These are phyloP conservation scores for Antigone vipio DNA, from an alignment of 2,113 vertebrate species.

Conservation along the genomic window DNA sequence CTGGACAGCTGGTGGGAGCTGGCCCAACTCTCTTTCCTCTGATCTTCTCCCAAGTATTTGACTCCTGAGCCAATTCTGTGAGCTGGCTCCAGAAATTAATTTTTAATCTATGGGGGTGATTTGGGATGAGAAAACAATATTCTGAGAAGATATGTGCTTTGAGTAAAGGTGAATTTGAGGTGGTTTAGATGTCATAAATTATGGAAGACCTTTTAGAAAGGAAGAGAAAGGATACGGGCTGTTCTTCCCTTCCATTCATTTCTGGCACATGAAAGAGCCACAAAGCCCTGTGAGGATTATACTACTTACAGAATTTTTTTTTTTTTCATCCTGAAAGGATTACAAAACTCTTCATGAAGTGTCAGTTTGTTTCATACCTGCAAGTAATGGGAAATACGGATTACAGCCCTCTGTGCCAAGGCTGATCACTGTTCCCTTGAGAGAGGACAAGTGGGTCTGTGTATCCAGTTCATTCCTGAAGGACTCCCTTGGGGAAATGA, in stretches of 20 bases:
- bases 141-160: background rate
- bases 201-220: background rate
- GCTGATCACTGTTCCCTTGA: background rate
- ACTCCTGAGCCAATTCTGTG: background rate
- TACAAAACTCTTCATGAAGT: background rate
- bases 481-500: background rate
- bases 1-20: conserved; percentile 7
- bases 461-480: background rate
- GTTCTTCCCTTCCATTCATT: background rate
- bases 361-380: background rate
- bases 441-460: background rate
- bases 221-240: background rate
- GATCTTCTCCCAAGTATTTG: conserved; percentile 2
- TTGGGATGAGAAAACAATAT: background rate
- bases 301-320: background rate
- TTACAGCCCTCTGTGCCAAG: background rate
- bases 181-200: background rate
- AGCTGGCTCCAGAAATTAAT: background rate
- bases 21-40: background rate
- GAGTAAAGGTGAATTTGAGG: background rate
- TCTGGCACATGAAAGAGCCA: background rate
- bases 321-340: background rate
- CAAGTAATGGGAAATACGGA: background rate
- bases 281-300: background rate
- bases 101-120: background rate